Evolutionary conservation across 1,140 invertebrate species (phyloP).

Genomic region (Rhopalosiphum maidis): DNA sequence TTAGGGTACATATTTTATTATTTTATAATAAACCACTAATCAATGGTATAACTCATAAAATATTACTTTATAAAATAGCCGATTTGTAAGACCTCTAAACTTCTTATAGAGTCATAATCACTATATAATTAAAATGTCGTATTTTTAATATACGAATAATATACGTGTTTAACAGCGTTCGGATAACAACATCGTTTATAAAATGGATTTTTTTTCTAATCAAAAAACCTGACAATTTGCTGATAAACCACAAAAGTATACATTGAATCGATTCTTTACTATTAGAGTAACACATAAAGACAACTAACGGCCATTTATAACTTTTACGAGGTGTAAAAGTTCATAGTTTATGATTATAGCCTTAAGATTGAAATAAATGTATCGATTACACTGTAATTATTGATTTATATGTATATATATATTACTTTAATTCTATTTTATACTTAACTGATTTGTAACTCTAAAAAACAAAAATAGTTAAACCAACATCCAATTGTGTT

Average conservation of each 20-base stretch:
- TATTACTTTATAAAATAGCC: not conserved
- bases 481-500: not conserved
- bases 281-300: not conserved
- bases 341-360: not conserved
- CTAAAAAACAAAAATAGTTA: not conserved
- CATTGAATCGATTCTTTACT: not conserved
- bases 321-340: conserved; percentile 8
- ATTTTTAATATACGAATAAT: not conserved
- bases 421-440: not conserved
- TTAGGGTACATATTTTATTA: not conserved
- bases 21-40: not conserved
- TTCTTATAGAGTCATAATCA: not conserved
- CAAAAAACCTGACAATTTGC: not conserved
- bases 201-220: not conserved
- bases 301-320: not conserved
- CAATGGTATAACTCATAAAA: not conserved
- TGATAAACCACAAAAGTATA: not conserved
- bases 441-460: not conserved
- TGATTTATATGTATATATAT: not conserved
- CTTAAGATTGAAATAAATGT: not conserved
- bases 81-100: not conserved
- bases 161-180: not conserved
- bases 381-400: not conserved
- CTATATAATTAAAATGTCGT: not conserved
- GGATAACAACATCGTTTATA: not conserved